phyloP scores from a whole-genome alignment of 2,113 vertebrate species.

The Danio rerio region GRCz12tu NC_133181.1:20558501-20559000 shows the following conservation, averaged over 20 bases:
- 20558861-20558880: neutral
- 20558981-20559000: constrained; percentile 69
- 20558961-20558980: constrained; percentile 61
- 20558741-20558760: neutral
- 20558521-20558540: neutral
- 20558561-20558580: no score
- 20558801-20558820: constrained; percentile 9
- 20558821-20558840: neutral
- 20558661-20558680: neutral
- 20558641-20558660: no score
- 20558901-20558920: constrained; percentile 73
- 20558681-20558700: neutral
- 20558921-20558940: constrained; percentile 72
- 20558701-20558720: neutral
- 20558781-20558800: constrained; percentile 68
- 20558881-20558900: constrained; percentile 69
- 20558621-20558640: no score
- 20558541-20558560: neutral
- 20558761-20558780: constrained; percentile 35
- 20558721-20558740: neutral
- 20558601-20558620: no score
- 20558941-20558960: constrained; percentile 51
- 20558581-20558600: no score
- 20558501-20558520: neutral
- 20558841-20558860: neutral